A percentile compares a stretch with the other conserved stretches of the same genome.
phyloP scores from a whole-genome alignment of 2,797 vertebrate genomes.

The Numenius phaeopus region DNA sequence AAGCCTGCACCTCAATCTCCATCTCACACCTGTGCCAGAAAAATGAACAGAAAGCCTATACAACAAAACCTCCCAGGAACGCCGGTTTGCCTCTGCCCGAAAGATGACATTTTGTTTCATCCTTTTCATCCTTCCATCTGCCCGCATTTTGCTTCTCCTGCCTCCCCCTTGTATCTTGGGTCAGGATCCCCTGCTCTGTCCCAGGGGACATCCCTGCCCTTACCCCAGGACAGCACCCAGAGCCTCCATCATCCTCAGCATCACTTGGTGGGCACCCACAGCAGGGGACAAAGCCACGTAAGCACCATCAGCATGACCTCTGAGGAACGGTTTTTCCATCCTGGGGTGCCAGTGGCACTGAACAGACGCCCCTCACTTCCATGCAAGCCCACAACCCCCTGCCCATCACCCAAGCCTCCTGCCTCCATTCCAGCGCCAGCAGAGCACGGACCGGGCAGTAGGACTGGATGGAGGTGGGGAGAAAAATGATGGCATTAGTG shows the following conservation, averaged over 20 bases:
- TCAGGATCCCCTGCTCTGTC: background rate
- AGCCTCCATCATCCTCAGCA: background rate
- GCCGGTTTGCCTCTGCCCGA: fast-evolving
- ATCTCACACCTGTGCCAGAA: fast-evolving
- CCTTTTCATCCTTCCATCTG: background rate
- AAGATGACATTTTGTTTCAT: background rate
- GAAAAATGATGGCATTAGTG: background rate
- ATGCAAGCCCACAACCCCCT: background rate
- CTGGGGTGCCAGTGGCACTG: fast-evolving
- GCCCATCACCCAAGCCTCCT: background rate
- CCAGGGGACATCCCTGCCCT: background rate
- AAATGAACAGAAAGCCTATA: background rate
- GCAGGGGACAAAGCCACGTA: fast-evolving
- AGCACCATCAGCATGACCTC: background rate
- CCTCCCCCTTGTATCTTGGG: fast-evolving
- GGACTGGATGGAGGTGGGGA: background rate
- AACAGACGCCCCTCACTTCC: background rate
- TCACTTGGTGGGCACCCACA: fast-evolving
- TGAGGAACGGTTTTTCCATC: background rate
- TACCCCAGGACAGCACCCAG: background rate
- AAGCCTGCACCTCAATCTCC: fast-evolving
- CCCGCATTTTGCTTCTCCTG: background rate
- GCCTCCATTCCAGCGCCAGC: background rate
- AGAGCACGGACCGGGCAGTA: background rate
- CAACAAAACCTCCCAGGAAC: fast-evolving